Percentiles rank a stretch among this genome's conserved stretches.
phyloP scores from a whole-genome alignment of 1,140 invertebrate genomes.

The Diachasmimorpha longicaudata region DNA sequence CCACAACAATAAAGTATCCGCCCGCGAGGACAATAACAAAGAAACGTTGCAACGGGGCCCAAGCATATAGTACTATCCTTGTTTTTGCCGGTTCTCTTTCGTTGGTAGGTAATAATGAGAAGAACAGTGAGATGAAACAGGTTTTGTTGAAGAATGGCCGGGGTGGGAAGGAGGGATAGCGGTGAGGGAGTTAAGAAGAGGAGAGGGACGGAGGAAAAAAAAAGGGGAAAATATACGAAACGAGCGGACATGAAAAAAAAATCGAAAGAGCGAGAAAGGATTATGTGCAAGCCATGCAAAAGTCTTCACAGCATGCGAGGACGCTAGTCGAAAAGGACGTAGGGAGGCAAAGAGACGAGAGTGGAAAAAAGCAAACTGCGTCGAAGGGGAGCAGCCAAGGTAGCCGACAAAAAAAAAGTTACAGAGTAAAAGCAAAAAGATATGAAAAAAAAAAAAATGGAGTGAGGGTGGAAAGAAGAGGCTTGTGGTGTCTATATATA shows the following conservation, averaged over 20 bases:
- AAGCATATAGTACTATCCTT: neutral
- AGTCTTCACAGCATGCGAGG: neutral
- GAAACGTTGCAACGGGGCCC: constrained; percentile 21
- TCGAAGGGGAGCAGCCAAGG: neutral
- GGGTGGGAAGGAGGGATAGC: no score
- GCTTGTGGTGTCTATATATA: constrained; percentile 20
- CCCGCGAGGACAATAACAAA: constrained; percentile 43
- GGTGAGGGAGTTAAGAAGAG: neutral
- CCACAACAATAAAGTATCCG: constrained; percentile 49
- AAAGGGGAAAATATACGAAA: neutral
- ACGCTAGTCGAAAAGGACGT: neutral
- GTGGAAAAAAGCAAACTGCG: neutral
- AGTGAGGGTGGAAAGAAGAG: constrained; percentile 18
- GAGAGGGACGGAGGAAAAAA: constrained; percentile 15
- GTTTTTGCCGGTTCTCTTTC: neutral
- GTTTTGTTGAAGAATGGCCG: constrained; percentile 50
- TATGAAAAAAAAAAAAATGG: constrained; percentile 20
- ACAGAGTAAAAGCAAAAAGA: neutral
- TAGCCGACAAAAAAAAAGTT: neutral
- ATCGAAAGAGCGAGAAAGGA: neutral
- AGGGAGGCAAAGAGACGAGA: neutral
- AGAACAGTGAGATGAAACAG: constrained; percentile 51
- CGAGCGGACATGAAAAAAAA: neutral
- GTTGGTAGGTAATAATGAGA: constrained; percentile 47
- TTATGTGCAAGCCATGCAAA: neutral